These are phyloP conservation scores for Tiaroga cobitis DNA, from an alignment of 2,797 vertebrate genomes.

Conservation along the genomic window DNA sequence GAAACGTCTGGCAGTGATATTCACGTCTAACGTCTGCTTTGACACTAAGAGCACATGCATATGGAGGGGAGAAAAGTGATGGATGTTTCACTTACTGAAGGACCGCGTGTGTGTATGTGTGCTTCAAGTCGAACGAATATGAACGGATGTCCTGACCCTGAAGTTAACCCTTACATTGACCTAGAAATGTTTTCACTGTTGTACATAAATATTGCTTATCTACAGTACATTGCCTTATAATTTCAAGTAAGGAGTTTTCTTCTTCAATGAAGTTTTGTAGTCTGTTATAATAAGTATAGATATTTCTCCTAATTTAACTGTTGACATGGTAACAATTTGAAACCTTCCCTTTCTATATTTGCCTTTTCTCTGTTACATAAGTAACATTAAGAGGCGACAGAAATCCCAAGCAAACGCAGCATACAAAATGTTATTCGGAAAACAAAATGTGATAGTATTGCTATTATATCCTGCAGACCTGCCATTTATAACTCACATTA, in stretches of 20 bases:
- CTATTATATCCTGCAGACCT: conserved; percentile 27
- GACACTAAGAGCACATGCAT: conserved; percentile 26
- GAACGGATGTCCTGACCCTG: conserved; percentile 19
- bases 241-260: conserved; percentile 19
- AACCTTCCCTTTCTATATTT: conserved; percentile 22
- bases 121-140: not conserved
- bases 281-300: conserved; percentile 1
- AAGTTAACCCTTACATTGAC: conserved; percentile 8
- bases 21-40: conserved; percentile 41
- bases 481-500: conserved; percentile 7
- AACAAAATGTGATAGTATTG: conserved; percentile 37
- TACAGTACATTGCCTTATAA: conserved; percentile 27
- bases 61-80: conserved; percentile 20
- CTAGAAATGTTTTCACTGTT: conserved; percentile 2
- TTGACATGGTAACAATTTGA: conserved; percentile 41
- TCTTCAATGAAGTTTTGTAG: conserved; percentile 9
- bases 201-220: conserved; percentile 48
- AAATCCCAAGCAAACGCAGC: conserved; percentile 15
- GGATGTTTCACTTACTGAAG: conserved; percentile 27
- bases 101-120: conserved; percentile 9
- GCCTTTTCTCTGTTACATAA: conserved; percentile 13
- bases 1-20: conserved; percentile 52
- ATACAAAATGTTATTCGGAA: conserved; percentile 20
- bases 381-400: conserved; percentile 7
- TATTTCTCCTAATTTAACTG: conserved; percentile 23